Percentiles rank a stretch among this genome's conserved stretches.
These are phyloP conservation scores for Dasypus novemcinctus DNA, from an alignment of 2,113 vertebrate species.

Conservation along the genomic window DNA sequence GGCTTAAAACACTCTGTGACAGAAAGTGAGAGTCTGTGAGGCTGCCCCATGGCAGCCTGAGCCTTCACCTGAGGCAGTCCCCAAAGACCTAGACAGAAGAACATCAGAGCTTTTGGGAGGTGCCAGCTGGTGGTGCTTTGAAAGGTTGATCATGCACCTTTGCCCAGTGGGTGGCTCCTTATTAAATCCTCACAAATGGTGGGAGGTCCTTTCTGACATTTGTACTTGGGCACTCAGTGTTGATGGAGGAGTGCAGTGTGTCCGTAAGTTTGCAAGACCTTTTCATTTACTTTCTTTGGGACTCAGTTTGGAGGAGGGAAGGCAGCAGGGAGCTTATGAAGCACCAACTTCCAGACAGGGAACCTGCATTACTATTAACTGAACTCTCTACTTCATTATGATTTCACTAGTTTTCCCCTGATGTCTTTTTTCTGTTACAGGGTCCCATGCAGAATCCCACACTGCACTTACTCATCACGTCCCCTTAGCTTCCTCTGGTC, in stretches of 20 bases:
- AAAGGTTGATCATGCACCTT: neutral
- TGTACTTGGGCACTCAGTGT: neutral
- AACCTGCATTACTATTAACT: neutral
- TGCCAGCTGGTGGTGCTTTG: neutral
- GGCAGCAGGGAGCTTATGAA: neutral
- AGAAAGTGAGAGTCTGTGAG: slow-evolving; percentile 32
- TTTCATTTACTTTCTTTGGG: neutral
- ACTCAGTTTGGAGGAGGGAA: neutral
- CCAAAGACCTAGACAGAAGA: neutral
- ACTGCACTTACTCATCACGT: neutral
- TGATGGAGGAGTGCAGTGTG: neutral
- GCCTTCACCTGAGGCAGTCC: neutral
- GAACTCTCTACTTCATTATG: neutral
- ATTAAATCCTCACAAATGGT: neutral
- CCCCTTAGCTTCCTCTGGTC: neutral
- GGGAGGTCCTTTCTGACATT: neutral
- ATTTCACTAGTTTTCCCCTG: neutral
- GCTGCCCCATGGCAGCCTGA: slow-evolving; percentile 33
- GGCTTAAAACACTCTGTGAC: neutral
- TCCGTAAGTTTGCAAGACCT: neutral
- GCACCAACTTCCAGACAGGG: neutral
- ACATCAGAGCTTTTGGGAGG: neutral
- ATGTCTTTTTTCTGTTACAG: neutral
- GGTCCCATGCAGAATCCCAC: neutral
- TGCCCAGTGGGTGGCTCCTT: neutral